These are phyloP conservation scores for Stratiomys singularior DNA, from an alignment of 2,888 invertebrate species.

Conservation along the genomic window DNA sequence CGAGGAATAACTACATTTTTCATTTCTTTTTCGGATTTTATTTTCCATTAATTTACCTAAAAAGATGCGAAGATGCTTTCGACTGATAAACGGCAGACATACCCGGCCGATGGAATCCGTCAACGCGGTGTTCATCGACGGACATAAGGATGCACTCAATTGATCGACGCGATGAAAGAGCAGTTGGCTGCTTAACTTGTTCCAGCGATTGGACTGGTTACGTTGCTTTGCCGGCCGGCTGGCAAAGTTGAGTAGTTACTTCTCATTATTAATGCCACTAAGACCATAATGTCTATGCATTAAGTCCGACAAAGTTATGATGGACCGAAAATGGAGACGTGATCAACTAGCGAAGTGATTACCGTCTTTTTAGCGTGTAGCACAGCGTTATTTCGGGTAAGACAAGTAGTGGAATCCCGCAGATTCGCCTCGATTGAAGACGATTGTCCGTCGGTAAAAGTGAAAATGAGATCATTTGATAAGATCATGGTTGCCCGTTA, in stretches of 20 bases:
- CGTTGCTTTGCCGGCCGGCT: constrained; percentile 26
- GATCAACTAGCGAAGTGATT: constrained; percentile 5
- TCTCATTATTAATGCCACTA: constrained; percentile 25
- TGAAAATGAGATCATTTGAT: constrained; percentile 23
- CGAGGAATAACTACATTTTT: constrained; percentile 25
- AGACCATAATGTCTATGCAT: constrained; percentile 39
- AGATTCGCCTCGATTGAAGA: constrained; percentile 17
- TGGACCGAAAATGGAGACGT: constrained; percentile 1
- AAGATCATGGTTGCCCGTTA: constrained; percentile 20
- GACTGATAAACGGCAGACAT: constrained; percentile 16
- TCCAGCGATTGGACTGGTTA: neutral
- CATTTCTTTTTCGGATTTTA: constrained; percentile 17
- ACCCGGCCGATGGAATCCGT: constrained; percentile 6
- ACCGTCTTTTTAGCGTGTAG: neutral
- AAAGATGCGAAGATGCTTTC: neutral
- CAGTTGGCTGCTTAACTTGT: neutral
- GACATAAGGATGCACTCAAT: no score
- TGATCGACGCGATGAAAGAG: neutral
- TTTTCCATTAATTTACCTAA: constrained; percentile 33
- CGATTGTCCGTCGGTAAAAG: constrained; percentile 13
- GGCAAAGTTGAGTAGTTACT: neutral
- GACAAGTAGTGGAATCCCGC: constrained; percentile 31
- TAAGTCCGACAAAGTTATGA: constrained; percentile 33
- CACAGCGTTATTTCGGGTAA: constrained; percentile 19
- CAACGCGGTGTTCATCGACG: neutral